Base-by-base conservation (phyloP, 2,797 vertebrate species). In the Sylvilagus floridanus region DNA sequence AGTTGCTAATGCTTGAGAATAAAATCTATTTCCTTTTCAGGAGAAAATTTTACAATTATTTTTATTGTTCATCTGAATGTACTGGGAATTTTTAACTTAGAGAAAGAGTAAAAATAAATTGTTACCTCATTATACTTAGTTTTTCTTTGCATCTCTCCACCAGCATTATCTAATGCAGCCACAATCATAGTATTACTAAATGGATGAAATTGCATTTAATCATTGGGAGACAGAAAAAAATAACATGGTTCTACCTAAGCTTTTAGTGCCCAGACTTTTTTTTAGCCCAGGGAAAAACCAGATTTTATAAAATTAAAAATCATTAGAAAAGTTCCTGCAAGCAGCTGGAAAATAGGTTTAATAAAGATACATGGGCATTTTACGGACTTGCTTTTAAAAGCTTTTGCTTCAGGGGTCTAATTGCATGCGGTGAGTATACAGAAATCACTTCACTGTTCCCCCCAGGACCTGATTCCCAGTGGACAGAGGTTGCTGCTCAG, bases 11-110 rank as follows among this genome's bases (percentile, higher is more conserved):
- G 79, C 83, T 87, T 90, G n/a, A 11, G 8, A 91, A 93, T 96
- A 93, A 95, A 96, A 84, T 93, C 95, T 81, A 73, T 85, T 96
- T 96, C 22, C 90, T 96, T 86, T 97, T 97, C 93, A 86, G 78
- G 95, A 82, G 85, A 76, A 82, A 73, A 95, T 92, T 88, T 81
- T 97, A 93, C 77, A 93, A 89, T 96, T 92, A 91, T 95, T 95
- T 97, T 93, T 95, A 96, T 71, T 95, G 73, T 94, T 97, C 81
- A 90, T 87, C 86, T 90, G 47, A 93, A 69, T 42, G 13, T 86
- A 84, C 62, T 72, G 12, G 81, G 75, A 91, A 79, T 94, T 97
- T 88, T 96, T 68, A 95, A 93, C 89, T 96, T 96, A 87, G 75
- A 97, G 35, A 68, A 95, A 81, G 75, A 92, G 72, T 84, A 89